These are phyloP conservation scores for Sminthurides bifidus DNA, from an alignment of 1,140 invertebrate genomes.

Conservation along the genomic window DNA sequence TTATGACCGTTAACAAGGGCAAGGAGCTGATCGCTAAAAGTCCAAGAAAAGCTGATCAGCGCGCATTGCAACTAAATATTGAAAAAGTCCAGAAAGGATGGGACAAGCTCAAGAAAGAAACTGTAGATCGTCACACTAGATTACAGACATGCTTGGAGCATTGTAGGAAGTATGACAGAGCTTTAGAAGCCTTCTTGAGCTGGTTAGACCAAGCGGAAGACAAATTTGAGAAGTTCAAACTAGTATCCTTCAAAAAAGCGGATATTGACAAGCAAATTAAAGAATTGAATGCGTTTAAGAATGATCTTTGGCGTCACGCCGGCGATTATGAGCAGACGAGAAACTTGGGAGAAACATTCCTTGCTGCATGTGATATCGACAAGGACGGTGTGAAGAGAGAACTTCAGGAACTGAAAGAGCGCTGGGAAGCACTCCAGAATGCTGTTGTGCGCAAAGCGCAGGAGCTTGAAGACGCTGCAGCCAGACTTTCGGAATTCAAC, in stretches of 20 bases:
- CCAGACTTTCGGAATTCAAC: constrained; percentile 65
- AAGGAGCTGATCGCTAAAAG: constrained; percentile 52
- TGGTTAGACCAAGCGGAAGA: constrained; percentile 81
- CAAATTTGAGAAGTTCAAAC: constrained; percentile 62
- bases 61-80: constrained; percentile 53
- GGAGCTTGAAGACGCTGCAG: constrained; percentile 69
- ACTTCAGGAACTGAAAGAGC: constrained; percentile 60
- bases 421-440: constrained; percentile 83
- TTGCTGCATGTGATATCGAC: constrained; percentile 49
- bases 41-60: constrained; percentile 36
- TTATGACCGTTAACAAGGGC: constrained; percentile 86
- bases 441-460: constrained; percentile 50
- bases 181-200: constrained; percentile 70
- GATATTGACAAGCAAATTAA: constrained; percentile 79
- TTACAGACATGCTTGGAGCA: constrained; percentile 79
- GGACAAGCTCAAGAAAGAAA: constrained; percentile 77
- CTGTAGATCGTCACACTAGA: constrained; percentile 66
- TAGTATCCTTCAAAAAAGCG: constrained; percentile 62
- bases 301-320: constrained; percentile 78
- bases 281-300: constrained; percentile 77
- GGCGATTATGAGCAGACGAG: constrained; percentile 83
- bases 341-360: constrained; percentile 69
- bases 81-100: constrained; percentile 77
- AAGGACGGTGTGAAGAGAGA: constrained; percentile 77
- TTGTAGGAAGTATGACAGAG: constrained; percentile 75